Conservation (phyloP, 2,113 vertebrate genomes). For the Polyodon spathula region DNA sequence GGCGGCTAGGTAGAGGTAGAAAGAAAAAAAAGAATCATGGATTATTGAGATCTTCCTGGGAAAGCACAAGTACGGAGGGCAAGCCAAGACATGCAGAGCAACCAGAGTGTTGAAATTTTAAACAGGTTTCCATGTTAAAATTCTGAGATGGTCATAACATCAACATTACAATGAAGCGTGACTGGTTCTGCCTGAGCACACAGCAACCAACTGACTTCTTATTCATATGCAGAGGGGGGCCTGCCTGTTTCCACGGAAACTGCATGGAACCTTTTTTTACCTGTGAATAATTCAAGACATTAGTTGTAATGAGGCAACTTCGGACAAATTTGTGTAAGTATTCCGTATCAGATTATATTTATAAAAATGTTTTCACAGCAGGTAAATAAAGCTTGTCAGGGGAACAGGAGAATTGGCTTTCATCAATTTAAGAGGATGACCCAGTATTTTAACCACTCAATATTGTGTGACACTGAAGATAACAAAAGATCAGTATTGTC, state of each 20-base stretch:
- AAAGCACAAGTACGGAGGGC: neutral
- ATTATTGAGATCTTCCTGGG: neutral
- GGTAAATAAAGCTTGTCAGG: too few relatives aligned
- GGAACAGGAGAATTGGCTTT: too few relatives aligned
- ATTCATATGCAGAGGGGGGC: conserved; percentile 25
- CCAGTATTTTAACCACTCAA: too few relatives aligned
- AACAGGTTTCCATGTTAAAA: conserved; percentile 8
- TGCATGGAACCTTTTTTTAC: conserved; percentile 35
- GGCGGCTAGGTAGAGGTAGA: conserved; percentile 1
- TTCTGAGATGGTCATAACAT: conserved; percentile 28
- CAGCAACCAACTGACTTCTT: conserved; percentile 29
- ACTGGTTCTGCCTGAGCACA: conserved; percentile 35
- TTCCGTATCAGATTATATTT: conserved; percentile 41
- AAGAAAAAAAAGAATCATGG: conserved; percentile 1
- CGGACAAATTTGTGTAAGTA: conserved; percentile 43
- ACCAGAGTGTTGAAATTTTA: neutral
- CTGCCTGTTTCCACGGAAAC: conserved; percentile 54
- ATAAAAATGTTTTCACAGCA: conserved; percentile 39
- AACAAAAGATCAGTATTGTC: too few relatives aligned
- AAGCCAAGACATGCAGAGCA: conserved; percentile 1
- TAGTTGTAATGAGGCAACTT: conserved; percentile 46
- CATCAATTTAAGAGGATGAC: too few relatives aligned
- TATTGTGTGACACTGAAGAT: too few relatives aligned
- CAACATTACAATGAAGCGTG: conserved; percentile 25
- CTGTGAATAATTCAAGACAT: conserved; percentile 49